These are phyloP conservation scores for Neodiprion pinetum DNA, from an alignment of 1,140 invertebrate species.

Conservation along the genomic window DNA sequence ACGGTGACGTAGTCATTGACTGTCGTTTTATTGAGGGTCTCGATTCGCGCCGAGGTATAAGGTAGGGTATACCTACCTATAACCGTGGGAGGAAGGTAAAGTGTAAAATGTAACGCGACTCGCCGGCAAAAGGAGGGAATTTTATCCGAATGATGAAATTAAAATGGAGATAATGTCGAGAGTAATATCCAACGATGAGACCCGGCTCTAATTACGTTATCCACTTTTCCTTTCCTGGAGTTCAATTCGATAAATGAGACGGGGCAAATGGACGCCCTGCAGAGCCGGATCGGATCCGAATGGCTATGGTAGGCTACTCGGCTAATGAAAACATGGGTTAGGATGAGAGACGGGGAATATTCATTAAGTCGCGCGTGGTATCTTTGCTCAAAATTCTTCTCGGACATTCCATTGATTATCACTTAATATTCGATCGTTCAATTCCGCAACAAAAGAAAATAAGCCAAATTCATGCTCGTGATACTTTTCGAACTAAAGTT, in stretches of 20 bases:
- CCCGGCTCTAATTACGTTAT: slow-evolving; percentile 4
- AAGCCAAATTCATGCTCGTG: too few species aligned
- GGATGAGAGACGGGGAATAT: not conserved
- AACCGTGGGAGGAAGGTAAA: too few species aligned
- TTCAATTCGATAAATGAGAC: slow-evolving; percentile 1
- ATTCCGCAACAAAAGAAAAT: too few species aligned
- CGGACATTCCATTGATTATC: too few species aligned
- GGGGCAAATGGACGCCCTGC: not conserved
- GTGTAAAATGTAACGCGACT: too few species aligned
- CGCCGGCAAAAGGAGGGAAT: not conserved
- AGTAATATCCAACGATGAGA: not conserved
- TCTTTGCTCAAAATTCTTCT: too few species aligned
- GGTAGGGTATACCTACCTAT: too few species aligned
- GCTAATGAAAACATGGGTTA: slow-evolving; percentile 1
- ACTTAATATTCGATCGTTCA: too few species aligned
- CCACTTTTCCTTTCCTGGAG: slow-evolving; percentile 4
- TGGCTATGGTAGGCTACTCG: not conserved
- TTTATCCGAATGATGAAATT: not conserved
- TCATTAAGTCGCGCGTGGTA: not conserved
- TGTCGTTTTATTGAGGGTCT: too few species aligned
- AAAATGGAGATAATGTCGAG: slow-evolving; percentile 2
- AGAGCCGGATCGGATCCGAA: not conserved
- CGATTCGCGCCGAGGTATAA: too few species aligned
- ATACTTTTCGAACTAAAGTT: too few species aligned
- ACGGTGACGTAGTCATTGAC: too few species aligned